A percentile compares a stretch with the other conserved stretches of the same genome.
Evolutionary conservation across 2,888 invertebrate species (phyloP).

Genomic region (Aporophyla lueneburgensis): DNA sequence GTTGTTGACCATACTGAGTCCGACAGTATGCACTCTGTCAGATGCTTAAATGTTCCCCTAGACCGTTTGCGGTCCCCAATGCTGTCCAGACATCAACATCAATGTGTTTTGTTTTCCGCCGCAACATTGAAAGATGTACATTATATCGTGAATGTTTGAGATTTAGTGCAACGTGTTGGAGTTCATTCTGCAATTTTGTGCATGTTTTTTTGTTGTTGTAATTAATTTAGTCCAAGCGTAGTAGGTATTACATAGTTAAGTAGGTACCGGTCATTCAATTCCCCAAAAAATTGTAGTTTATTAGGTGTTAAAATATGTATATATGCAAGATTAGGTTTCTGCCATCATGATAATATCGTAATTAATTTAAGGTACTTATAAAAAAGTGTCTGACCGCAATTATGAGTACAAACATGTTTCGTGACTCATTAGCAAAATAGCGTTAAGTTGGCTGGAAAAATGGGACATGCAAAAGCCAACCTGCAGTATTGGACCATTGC

Average conservation of each 20-base stretch:
- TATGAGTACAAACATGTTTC: conserved; percentile 43
- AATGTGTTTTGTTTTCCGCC: not conserved
- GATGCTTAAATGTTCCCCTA: not conserved
- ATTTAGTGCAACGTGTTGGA: not conserved
- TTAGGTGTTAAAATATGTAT: not conserved
- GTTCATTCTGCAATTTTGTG: not conserved
- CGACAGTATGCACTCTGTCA: not conserved
- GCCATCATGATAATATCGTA: not conserved
- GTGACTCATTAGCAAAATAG: conserved; percentile 64
- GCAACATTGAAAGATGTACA: not conserved
- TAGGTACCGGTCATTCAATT: not conserved
- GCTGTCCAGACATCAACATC: not conserved
- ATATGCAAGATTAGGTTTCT: not conserved
- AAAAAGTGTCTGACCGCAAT: conserved; percentile 41
- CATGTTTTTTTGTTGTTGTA: not conserved
- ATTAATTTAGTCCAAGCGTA: not conserved
- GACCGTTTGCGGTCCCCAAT: not conserved
- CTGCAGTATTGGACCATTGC: conserved; percentile 72
- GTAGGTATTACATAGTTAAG: no score
- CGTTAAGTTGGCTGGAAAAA: conserved; percentile 67
- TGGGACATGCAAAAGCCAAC: conserved; percentile 67
- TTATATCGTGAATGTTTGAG: not conserved
- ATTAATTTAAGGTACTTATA: conserved; percentile 18
- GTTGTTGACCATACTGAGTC: not conserved
- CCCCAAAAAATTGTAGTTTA: not conserved